A percentile compares a stretch with the other conserved stretches of the same genome.
Conservation (phyloP, 2,888 invertebrate genomes). For the Harmothoe impar region DNA sequence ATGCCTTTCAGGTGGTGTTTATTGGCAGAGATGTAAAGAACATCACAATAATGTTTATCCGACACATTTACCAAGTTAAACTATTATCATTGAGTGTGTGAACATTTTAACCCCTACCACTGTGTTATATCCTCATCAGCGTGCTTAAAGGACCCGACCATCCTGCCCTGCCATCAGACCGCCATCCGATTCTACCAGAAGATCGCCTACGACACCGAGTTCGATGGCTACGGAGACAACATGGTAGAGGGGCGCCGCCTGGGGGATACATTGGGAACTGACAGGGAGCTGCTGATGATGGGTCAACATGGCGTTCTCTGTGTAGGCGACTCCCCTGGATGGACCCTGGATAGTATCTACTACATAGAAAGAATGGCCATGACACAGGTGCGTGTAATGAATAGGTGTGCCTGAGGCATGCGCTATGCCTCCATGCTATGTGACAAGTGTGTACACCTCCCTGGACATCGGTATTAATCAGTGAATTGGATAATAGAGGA, state of each 20-base stretch:
- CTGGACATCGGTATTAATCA: neutral
- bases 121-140: constrained; percentile 63
- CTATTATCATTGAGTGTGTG: too few species aligned
- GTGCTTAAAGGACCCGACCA: constrained; percentile 69
- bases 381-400: constrained; percentile 67
- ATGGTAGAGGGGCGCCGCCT: constrained; percentile 71
- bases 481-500: neutral
- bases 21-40: too few species aligned
- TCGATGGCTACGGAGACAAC: constrained; percentile 70
- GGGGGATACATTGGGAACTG: constrained; percentile 65
- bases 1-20: too few species aligned
- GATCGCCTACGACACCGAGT: constrained; percentile 72
- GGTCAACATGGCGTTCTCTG: constrained; percentile 69
- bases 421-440: neutral
- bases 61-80: too few species aligned
- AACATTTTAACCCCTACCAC: too few species aligned
- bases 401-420: constrained; percentile 82
- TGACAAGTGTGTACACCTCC: neutral
- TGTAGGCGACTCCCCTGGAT: constrained; percentile 68
- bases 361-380: constrained; percentile 73
- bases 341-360: constrained; percentile 72
- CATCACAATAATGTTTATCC: too few species aligned
- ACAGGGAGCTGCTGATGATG: constrained; percentile 67
- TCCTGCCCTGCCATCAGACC: constrained; percentile 72
- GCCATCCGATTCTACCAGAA: constrained; percentile 70